Evolutionary conservation across 2,113 vertebrate genomes (phyloP).

Genomic region (Ceyx cyanopectus): DNA sequence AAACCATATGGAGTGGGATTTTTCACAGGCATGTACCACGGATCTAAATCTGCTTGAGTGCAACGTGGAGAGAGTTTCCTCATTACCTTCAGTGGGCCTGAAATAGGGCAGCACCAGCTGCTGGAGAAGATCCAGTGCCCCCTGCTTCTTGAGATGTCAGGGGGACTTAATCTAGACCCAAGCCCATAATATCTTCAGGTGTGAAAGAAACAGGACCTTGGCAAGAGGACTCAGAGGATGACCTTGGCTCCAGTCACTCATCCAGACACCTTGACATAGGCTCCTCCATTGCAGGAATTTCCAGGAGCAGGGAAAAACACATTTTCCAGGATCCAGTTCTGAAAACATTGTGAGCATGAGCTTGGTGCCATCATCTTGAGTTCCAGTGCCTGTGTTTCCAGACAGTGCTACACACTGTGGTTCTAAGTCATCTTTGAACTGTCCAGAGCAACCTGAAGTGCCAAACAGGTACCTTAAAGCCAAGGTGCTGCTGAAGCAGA

Average conservation of each 20-base stretch:
- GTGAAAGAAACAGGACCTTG: not conserved
- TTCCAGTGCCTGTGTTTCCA: not conserved
- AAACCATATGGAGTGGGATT: constrained; percentile 7
- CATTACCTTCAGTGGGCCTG: constrained; percentile 8
- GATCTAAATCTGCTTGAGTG: not conserved
- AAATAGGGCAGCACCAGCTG: constrained; percentile 1
- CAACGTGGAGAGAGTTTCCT: not conserved
- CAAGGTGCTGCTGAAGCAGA: not conserved
- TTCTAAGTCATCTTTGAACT: not conserved
- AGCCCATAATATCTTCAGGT: not conserved
- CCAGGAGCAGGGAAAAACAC: fast-evolving
- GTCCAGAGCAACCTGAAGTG: not conserved
- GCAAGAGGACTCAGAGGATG: not conserved
- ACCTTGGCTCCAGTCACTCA: not conserved
- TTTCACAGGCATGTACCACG: not conserved
- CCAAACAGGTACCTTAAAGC: not conserved
- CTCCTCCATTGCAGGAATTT: not conserved
- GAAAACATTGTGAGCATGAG: not conserved
- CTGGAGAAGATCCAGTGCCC: not conserved
- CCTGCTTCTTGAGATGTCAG: not conserved
- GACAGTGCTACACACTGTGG: not conserved
- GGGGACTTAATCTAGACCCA: not conserved
- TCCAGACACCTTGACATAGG: not conserved
- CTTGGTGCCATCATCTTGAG: not conserved
- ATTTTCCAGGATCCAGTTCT: not conserved